A percentile compares a stretch with the other conserved stretches of the same genome.
Evolutionary conservation across 2,113 vertebrate species (phyloP).

Genomic region (Sturnus vulgaris): DNA sequence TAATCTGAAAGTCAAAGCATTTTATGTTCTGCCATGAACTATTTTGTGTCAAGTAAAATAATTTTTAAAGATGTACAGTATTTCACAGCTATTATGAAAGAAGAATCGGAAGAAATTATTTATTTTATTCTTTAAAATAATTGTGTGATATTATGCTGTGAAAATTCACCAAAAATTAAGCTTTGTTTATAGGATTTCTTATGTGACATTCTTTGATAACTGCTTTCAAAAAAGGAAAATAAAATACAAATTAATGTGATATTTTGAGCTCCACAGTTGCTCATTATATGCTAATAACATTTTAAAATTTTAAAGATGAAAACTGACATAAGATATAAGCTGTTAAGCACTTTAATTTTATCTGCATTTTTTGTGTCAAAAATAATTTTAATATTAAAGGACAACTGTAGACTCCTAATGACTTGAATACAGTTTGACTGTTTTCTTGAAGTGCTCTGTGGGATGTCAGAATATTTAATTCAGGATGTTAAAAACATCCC

Average conservation of each 20-base stretch:
- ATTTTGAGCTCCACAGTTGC: not conserved
- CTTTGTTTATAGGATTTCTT: slow-evolving; percentile 15
- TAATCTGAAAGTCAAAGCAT: not conserved
- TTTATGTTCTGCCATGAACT: not conserved
- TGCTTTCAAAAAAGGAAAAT: not conserved
- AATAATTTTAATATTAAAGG: slow-evolving; percentile 79
- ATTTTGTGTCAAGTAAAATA: not conserved
- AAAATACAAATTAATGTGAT: not conserved
- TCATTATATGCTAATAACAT: slow-evolving; percentile 36
- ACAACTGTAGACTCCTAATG: slow-evolving; percentile 82
- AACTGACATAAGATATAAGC: slow-evolving; percentile 51
- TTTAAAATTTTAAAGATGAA: slow-evolving; percentile 40
- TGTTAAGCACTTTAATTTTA: slow-evolving; percentile 75
- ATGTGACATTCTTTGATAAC: not conserved
- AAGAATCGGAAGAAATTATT: not conserved
- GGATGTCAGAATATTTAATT: slow-evolving; percentile 93
- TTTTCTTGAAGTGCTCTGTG: slow-evolving; percentile 85
- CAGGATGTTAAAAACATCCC: slow-evolving; percentile 89
- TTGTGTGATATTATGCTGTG: not conserved
- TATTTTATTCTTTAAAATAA: not conserved
- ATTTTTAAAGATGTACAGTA: not conserved
- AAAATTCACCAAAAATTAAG: slow-evolving; percentile 20
- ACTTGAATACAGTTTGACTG: slow-evolving; percentile 83
- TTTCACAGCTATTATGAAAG: not conserved
- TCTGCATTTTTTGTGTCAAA: slow-evolving; percentile 71